A percentile compares a stretch with the other conserved stretches of the same genome.
phyloP scores from a whole-genome alignment of 2,888 invertebrate species.

The Acanthosepion pharaonis region DNA sequence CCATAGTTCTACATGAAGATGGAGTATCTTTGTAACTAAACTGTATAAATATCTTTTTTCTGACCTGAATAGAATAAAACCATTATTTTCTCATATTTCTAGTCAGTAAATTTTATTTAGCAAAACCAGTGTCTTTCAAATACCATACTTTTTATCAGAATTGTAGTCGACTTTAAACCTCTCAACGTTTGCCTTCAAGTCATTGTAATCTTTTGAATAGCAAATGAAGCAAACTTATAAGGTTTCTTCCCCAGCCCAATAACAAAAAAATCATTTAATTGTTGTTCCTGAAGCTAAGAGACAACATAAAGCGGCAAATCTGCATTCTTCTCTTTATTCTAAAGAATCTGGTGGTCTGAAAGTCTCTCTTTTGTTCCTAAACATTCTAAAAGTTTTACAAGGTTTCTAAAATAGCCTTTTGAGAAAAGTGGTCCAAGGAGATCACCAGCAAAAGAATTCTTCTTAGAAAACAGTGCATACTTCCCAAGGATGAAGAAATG shows the following conservation, averaged over 20 bases:
- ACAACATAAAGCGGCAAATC: not conserved
- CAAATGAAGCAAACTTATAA: not conserved
- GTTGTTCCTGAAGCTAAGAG: not conserved
- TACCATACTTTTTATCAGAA: not conserved
- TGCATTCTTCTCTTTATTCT: slow-evolving; percentile 18
- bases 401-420: slow-evolving; percentile 7
- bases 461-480: not conserved
- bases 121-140: not conserved
- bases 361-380: slow-evolving; percentile 33
- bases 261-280: not conserved
- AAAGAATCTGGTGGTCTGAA: not conserved
- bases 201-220: slow-evolving; percentile 33
- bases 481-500: not conserved
- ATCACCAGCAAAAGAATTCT: not conserved
- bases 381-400: not conserved
- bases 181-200: not conserved
- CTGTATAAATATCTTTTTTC: not conserved
- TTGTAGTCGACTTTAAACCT: not conserved
- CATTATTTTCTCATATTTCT: not conserved
- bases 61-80: not conserved
- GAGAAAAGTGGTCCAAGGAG: not conserved
- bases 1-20: not conserved
- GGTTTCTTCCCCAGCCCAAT: not conserved
- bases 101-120: not conserved
- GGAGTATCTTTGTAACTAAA: not conserved